Evolutionary conservation across 2,113 vertebrate species (phyloP).

Genomic region (Aspidoscelis tigris): DNA sequence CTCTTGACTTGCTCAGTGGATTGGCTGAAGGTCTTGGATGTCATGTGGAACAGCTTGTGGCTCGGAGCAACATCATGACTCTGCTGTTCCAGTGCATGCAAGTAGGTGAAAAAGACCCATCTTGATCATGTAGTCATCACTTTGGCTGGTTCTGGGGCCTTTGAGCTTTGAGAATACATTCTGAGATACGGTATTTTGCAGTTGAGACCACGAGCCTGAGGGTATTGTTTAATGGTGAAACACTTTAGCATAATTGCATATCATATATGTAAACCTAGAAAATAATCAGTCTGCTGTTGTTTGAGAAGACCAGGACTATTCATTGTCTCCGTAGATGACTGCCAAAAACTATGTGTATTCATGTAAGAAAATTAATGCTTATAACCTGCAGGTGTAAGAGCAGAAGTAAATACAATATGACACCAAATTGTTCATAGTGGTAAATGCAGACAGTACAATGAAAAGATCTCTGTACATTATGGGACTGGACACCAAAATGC

Average conservation of each 20-base stretch:
- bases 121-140: not conserved
- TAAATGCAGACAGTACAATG: too few relatives aligned
- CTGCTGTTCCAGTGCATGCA: constrained; percentile 97
- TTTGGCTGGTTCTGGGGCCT: not conserved
- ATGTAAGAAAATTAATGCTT: too few relatives aligned
- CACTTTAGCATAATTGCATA: not conserved
- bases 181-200: not conserved
- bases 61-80: constrained; percentile 95
- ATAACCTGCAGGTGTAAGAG: too few relatives aligned
- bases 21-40: constrained; percentile 91
- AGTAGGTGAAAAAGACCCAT: constrained; percentile 66
- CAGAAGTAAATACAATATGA: too few relatives aligned
- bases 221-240: not conserved
- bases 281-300: too few relatives aligned
- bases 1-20: constrained; percentile 91
- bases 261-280: not conserved
- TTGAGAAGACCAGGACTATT: too few relatives aligned
- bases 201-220: not conserved
- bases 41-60: constrained; percentile 91
- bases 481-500: too few relatives aligned
- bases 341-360: too few relatives aligned
- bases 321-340: too few relatives aligned
- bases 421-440: too few relatives aligned
- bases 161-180: not conserved
- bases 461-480: too few relatives aligned